Percentiles rank a stretch among this genome's conserved stretches.
These are phyloP conservation scores for Drosophila pegasa DNA, from an alignment of 2,888 invertebrate species.

Conservation along the genomic window DNA sequence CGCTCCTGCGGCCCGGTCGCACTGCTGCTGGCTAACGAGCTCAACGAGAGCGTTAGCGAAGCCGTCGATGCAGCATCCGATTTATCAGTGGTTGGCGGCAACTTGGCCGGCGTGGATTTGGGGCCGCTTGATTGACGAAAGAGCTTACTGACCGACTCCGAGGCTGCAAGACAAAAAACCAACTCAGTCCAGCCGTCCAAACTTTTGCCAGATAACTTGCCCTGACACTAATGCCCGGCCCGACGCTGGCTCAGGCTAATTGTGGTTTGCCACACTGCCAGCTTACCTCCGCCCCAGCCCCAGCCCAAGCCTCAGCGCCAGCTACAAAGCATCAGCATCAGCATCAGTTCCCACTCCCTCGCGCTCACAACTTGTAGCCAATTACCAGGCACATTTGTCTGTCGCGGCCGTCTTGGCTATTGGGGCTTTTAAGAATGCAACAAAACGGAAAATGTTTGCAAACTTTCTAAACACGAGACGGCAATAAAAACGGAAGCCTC, in stretches of 20 bases:
- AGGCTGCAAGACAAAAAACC: slow-evolving; percentile 63
- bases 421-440: slow-evolving; percentile 53
- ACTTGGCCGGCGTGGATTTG: slow-evolving; percentile 66
- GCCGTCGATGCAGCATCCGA: slow-evolving; percentile 71
- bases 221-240: slow-evolving; percentile 62
- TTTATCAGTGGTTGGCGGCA: slow-evolving; percentile 58
- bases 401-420: slow-evolving; percentile 29
- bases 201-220: slow-evolving; percentile 61
- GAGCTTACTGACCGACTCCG: slow-evolving; percentile 84
- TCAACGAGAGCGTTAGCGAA: slow-evolving; percentile 81
- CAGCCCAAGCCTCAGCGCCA: neutral
- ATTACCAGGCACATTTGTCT: slow-evolving; percentile 65
- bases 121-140: slow-evolving; percentile 82
- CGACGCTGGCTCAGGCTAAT: slow-evolving; percentile 46
- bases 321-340: neutral
- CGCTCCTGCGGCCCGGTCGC: slow-evolving; percentile 62
- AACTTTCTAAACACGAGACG: slow-evolving; percentile 69
- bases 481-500: slow-evolving; percentile 61
- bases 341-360: neutral
- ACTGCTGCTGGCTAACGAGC: slow-evolving; percentile 82
- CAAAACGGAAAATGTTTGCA: slow-evolving; percentile 57
- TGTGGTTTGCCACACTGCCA: slow-evolving; percentile 25
- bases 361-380: slow-evolving; percentile 34
- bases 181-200: slow-evolving; percentile 41
- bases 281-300: slow-evolving; percentile 3